A percentile compares a stretch with the other conserved stretches of the same genome.
Evolutionary conservation across 2,113 vertebrate genomes (phyloP).

Genomic region (Lasiurus cinereus): DNA sequence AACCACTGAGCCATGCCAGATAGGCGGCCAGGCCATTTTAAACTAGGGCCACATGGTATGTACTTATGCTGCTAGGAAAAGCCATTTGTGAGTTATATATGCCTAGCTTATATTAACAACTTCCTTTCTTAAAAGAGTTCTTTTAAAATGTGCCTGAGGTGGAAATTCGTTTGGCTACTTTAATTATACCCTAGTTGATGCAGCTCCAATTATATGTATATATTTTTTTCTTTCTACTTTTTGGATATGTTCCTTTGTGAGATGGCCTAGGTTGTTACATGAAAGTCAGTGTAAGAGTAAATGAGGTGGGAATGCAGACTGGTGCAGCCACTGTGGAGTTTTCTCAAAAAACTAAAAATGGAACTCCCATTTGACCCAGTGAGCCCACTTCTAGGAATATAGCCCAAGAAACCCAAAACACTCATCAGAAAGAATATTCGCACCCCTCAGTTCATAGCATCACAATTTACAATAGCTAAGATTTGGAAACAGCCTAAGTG

Average conservation of each 20-base stretch:
- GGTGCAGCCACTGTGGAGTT: no score
- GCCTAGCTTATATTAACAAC: background rate
- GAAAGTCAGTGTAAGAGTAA: background rate
- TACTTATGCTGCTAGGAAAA: background rate
- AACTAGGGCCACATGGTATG: background rate
- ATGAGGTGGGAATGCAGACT: background rate
- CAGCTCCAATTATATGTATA: background rate
- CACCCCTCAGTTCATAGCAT: no score
- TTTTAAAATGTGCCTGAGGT: slow-evolving; percentile 3
- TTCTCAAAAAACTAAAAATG: no score
- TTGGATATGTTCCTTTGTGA: background rate
- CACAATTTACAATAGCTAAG: no score
- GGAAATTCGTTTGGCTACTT: background rate
- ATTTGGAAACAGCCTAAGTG: no score
- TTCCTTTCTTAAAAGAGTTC: background rate
- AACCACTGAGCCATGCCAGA: no score
- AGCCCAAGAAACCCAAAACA: no score
- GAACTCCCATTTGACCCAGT: no score
- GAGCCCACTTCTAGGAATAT: no score
- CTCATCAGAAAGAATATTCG: no score
- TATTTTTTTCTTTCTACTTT: background rate
- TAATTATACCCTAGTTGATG: background rate
- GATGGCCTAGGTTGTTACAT: background rate
- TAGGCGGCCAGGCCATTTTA: slow-evolving; percentile 4
- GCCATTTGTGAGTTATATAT: background rate